Percentiles rank a stretch among this genome's conserved stretches.
These are phyloP conservation scores for Eupeodes luniger DNA, from an alignment of 2,888 invertebrate species.

Conservation along the genomic window DNA sequence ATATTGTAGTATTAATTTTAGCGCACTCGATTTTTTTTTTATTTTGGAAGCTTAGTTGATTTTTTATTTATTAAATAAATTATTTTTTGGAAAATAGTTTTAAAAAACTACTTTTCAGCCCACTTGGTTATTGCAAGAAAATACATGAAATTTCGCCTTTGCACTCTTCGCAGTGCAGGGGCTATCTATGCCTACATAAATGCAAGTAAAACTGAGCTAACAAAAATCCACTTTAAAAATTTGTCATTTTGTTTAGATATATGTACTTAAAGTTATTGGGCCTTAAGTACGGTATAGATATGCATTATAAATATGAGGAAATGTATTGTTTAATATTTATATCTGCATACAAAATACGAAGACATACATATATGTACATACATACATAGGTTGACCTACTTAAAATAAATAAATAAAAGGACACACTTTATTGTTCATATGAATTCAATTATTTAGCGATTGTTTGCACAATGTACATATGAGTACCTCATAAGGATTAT, in stretches of 20 bases:
- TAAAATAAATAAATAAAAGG: conserved; percentile 34
- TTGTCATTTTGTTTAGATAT: not conserved
- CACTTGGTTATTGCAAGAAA: too few species aligned
- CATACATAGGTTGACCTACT: not conserved
- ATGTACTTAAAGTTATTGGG: not conserved
- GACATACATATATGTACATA: too few species aligned
- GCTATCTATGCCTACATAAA: too few species aligned
- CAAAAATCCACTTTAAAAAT: conserved; percentile 17
- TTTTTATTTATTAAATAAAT: too few species aligned
- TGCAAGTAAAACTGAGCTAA: not conserved
- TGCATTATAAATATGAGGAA: not conserved
- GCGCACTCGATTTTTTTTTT: too few species aligned
- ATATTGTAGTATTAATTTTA: too few species aligned
- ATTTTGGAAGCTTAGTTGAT: too few species aligned
- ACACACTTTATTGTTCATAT: conserved; percentile 26
- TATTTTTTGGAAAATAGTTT: too few species aligned
- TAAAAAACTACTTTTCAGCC: too few species aligned
- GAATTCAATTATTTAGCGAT: conserved; percentile 30
- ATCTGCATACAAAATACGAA: not conserved
- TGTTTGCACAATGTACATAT: conserved; percentile 16
- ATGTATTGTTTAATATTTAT: not conserved
- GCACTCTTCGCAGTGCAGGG: too few species aligned
- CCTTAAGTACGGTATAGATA: not conserved
- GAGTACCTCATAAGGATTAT: conserved; percentile 42
- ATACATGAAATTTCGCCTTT: too few species aligned